These are phyloP conservation scores for Mermis nigrescens DNA, from an alignment of 2,888 invertebrate genomes.

Conservation along the genomic window DNA sequence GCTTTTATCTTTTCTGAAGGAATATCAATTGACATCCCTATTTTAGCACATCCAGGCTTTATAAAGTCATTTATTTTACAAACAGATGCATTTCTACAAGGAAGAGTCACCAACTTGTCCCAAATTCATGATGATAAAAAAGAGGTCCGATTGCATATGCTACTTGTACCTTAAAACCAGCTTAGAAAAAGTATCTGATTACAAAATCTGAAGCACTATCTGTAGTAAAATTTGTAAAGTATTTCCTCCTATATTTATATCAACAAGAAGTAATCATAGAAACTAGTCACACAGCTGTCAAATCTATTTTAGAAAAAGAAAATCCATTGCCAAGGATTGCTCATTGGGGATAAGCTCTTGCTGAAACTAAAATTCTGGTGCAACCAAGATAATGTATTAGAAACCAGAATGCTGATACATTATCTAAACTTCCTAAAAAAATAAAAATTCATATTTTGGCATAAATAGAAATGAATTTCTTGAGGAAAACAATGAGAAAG, in stretches of 20 bases:
- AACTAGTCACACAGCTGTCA: conserved; percentile 36
- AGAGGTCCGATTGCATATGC: conserved; percentile 17
- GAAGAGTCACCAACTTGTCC: conserved; percentile 21
- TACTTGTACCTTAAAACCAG: conserved; percentile 14
- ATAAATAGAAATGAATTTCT: not conserved
- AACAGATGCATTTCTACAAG: conserved; percentile 22
- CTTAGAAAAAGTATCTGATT: conserved; percentile 32
- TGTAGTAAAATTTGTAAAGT: conserved; percentile 28
- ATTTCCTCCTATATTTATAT: conserved; percentile 34
- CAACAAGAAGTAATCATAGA: conserved; percentile 25
- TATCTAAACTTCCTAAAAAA: conserved; percentile 24
- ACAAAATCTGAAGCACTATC: conserved; percentile 33
- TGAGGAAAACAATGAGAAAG: not conserved
- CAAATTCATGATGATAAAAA: conserved; percentile 15
- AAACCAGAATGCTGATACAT: conserved; percentile 32
- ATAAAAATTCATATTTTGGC: not conserved
- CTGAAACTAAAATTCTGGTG: conserved; percentile 24
- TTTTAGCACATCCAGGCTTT: conserved; percentile 20
- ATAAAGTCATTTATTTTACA: conserved; percentile 19
- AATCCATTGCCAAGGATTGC: conserved; percentile 34
- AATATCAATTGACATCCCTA: conserved; percentile 12
- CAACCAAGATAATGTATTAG: not conserved
- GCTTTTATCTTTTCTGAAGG: too few species aligned
- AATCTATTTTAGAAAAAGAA: conserved; percentile 35
- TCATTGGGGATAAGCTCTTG: conserved; percentile 34